A percentile compares a stretch with the other conserved stretches of the same genome.
These are phyloP conservation scores for Nemotelus pantherinus DNA, from an alignment of 2,888 invertebrate genomes.

Conservation along the genomic window DNA sequence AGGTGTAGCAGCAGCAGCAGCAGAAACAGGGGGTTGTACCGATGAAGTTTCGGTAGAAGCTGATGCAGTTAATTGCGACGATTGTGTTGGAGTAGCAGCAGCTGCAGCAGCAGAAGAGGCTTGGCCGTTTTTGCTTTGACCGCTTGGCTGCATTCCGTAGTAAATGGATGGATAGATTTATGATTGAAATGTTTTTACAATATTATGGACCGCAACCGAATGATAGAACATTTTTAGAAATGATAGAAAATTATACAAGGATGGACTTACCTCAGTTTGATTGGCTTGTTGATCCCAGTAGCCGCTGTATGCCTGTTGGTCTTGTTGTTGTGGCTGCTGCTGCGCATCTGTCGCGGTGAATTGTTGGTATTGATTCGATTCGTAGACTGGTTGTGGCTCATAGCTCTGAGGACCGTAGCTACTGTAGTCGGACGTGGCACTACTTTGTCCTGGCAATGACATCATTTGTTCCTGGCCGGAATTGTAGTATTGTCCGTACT, in stretches of 20 bases:
- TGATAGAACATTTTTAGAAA: conserved; percentile 4
- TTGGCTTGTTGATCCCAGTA: conserved; percentile 52
- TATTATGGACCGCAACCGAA: conserved; percentile 18
- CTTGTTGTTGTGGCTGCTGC: conserved; percentile 4
- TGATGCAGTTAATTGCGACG: conserved; percentile 14
- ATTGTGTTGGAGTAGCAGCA: conserved; percentile 6
- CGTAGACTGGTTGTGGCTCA: conserved; percentile 22
- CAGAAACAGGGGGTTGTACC: background rate
- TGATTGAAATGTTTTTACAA: conserved; percentile 36
- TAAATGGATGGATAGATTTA: conserved; percentile 32
- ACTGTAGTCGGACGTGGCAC: conserved; percentile 18
- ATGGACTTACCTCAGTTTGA: conserved; percentile 52
- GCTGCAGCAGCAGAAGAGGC: background rate
- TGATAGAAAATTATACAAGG: background rate
- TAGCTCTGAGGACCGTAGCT: conserved; percentile 30
- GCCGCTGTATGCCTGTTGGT: conserved; percentile 33
- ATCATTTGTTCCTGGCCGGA: conserved; percentile 42
- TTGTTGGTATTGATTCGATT: conserved; percentile 40
- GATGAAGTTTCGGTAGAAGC: conserved; percentile 19
- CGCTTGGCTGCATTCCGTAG: conserved; percentile 48
- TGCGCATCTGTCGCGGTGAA: background rate
- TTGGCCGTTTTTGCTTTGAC: conserved; percentile 15
- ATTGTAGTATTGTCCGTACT: conserved; percentile 44
- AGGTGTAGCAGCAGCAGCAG: conserved; percentile 9
- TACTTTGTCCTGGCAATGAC: conserved; percentile 19